Evolutionary conservation across 2,797 vertebrate species (phyloP).

Genomic region (Phoeniculus purpureus): DNA sequence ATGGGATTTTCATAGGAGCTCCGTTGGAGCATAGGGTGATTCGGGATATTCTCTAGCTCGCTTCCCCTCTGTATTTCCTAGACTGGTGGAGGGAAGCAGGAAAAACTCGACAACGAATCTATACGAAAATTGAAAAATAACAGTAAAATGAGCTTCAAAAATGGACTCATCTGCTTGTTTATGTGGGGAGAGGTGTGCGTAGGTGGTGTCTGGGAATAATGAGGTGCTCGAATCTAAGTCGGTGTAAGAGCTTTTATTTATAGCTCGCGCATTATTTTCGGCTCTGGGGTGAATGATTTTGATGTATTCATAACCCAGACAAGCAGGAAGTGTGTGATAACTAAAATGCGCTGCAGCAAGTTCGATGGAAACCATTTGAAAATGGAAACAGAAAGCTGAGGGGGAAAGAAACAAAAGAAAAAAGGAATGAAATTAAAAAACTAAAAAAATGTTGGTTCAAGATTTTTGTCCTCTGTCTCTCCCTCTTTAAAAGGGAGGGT

Average conservation of each 20-base stretch:
- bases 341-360: neutral
- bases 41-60: neutral
- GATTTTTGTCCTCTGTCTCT: neutral
- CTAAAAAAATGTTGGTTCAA: neutral
- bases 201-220: neutral
- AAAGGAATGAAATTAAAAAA: neutral
- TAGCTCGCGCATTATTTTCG: neutral
- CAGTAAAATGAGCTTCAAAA: neutral
- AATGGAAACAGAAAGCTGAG: neutral
- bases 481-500: neutral
- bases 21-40: neutral
- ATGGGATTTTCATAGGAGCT: neutral
- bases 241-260: neutral
- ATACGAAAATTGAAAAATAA: neutral
- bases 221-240: neutral
- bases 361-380: neutral
- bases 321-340: neutral
- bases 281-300: neutral
- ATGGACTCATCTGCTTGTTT: neutral
- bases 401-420: neutral
- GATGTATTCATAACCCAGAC: neutral
- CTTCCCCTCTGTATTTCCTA: neutral
- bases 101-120: neutral
- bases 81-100: neutral
- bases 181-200: neutral